Conservation (phyloP, 2,113 vertebrate genomes). For the Istiophorus platypterus region DNA sequence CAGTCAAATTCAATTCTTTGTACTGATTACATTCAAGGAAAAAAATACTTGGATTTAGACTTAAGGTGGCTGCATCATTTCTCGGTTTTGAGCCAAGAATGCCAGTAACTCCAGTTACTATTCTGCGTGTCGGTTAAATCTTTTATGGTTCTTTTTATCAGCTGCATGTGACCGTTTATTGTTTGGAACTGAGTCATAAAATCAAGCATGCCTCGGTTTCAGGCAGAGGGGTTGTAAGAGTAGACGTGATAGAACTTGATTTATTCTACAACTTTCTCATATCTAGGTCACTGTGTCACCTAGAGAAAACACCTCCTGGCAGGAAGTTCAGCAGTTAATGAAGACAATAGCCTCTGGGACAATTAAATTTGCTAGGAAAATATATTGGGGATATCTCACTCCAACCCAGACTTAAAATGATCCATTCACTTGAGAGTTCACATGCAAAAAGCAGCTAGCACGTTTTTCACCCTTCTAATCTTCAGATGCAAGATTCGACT, state of each 20-base stretch:
- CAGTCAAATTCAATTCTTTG: conserved; percentile 25
- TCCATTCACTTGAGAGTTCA: neutral
- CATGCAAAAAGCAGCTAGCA: neutral
- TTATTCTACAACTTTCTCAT: neutral
- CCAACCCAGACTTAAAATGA: neutral
- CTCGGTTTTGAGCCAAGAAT: conserved; percentile 14
- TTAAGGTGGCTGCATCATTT: conserved; percentile 7
- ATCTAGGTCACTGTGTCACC: conserved; percentile 35
- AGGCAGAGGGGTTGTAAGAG: neutral
- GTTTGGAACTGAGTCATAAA: conserved; percentile 17
- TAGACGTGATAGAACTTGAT: neutral
- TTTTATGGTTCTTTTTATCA: conserved; percentile 18
- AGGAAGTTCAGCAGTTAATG: neutral
- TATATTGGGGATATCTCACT: neutral
- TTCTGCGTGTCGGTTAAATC: neutral
- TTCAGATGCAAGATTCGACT: neutral
- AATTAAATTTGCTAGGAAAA: neutral
- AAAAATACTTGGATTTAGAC: conserved; percentile 8
- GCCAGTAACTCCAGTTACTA: conserved; percentile 25
- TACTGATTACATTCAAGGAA: conserved; percentile 37
- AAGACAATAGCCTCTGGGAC: neutral
- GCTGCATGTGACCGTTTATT: too few species aligned
- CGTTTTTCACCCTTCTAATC: neutral
- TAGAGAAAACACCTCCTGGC: neutral
- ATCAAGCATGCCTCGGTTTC: too few species aligned